Conservation (phyloP, 2,113 vertebrate genomes). For the Galemys pyrenaicus region DNA sequence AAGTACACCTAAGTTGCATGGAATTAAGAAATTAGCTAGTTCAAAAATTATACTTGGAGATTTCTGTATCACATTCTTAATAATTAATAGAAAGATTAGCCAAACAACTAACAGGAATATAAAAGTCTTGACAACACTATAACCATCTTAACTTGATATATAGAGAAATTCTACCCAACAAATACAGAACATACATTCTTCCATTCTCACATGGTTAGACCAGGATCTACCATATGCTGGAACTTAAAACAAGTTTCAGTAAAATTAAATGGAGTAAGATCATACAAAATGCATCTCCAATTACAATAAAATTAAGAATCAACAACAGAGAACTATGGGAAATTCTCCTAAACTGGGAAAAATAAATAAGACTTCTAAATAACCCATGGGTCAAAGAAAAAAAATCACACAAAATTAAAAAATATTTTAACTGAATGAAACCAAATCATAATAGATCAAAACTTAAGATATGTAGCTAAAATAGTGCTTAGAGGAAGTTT, state of each 20-base stretch:
- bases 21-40: neutral
- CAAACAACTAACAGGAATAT: neutral
- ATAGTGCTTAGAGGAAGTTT: neutral
- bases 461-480: neutral
- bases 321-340: neutral
- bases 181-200: neutral
- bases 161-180: neutral
- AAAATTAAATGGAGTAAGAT: neutral
- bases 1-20: neutral
- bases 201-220: neutral
- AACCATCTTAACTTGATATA: neutral
- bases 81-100: neutral
- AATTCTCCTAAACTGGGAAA: neutral
- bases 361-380: neutral
- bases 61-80: neutral
- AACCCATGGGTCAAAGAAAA: neutral
- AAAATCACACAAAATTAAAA: constrained; percentile 4
- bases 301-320: neutral
- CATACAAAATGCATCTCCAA: neutral
- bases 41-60: neutral
- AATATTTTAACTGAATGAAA: constrained; percentile 25
- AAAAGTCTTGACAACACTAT: neutral
- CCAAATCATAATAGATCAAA: neutral
- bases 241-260: neutral
- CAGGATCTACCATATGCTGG: neutral